Evolutionary conservation across 2,888 invertebrate genomes (phyloP), one percentile per base, ranked within the genome.

Genomic region (Melinaea marsaeus): DNA sequence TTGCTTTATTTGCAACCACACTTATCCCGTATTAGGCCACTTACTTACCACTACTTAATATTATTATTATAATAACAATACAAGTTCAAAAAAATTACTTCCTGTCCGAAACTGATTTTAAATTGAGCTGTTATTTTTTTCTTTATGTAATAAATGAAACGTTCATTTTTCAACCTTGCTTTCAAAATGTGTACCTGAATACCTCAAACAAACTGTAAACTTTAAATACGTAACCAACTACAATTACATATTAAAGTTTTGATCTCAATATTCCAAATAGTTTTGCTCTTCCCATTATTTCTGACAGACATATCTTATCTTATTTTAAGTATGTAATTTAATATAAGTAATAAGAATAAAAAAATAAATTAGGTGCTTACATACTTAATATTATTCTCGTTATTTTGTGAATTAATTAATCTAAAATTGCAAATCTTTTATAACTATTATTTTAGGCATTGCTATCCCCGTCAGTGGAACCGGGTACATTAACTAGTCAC

Each of bases 1-100:
- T 34, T 3, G 59, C 62, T 73, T 70, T 70, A 71, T 72, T 74
- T 70, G 62, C 71, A 75, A 76, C 71, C 81, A 79, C 71, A 74
- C 79, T 79, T 72, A 76, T 77, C 78, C 9, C 75, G 76, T 77
- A 79, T 76, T 78, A 77, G 78, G 77, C 71, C 77, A 79, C 76
- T 73, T 76, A 77, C 69, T 63, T 66, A 69, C 33, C 22, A 57
- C 61, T 77, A 85, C 86, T 87, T 86, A 73, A 74, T 85, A 86
- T 86, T 83, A 85, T 87, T 86, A 86, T 83, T 69, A 75, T 61
- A 80, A 86, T 86, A 87, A 87, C 78, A 86, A 86, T 83, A 73
- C 64, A 74, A 71, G 73, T 70, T 70, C 60, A 51, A 66, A 65
- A 47, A 54, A 32, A 34, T 33, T 11, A 13, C 42, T 60, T 42